Evolutionary conservation across 2,113 vertebrate genomes (phyloP).

Genomic region (Solea solea): DNA sequence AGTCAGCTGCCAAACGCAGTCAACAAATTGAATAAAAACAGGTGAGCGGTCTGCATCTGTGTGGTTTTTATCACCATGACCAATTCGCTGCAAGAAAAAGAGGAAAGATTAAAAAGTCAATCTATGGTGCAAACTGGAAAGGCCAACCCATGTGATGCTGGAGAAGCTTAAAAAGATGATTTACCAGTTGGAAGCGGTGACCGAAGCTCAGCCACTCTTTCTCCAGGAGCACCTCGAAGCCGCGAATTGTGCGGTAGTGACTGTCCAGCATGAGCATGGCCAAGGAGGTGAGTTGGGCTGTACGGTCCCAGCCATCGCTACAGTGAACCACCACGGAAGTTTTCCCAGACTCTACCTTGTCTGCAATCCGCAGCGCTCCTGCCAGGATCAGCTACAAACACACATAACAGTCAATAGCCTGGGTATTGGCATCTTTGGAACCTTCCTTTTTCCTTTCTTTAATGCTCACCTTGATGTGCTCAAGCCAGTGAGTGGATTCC

Average conservation of each 20-base stretch:
- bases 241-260: constrained; percentile 91
- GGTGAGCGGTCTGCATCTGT: constrained; percentile 95
- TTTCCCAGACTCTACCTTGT: constrained; percentile 96
- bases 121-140: neutral
- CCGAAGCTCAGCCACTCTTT: constrained; percentile 98
- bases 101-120: neutral
- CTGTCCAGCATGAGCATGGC: constrained; percentile 95
- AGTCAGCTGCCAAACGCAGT: constrained; percentile 99
- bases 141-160: fast-evolving
- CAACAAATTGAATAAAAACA: constrained; percentile 96
- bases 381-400: constrained; percentile 89
- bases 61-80: constrained; percentile 97
- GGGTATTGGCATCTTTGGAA: neutral
- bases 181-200: constrained; percentile 95
- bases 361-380: constrained; percentile 93
- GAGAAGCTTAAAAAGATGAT: neutral
- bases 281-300: constrained; percentile 92
- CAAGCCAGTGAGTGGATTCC: constrained; percentile 98
- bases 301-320: constrained; percentile 97
- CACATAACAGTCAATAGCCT: neutral
- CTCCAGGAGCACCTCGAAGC: constrained; percentile 94
- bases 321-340: constrained; percentile 96
- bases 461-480: constrained; percentile 93
- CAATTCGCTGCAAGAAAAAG: constrained; percentile 85
- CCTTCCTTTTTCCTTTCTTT: neutral